Evolutionary conservation across 2,113 vertebrate genomes (phyloP).

Genomic region (Colaptes auratus): DNA sequence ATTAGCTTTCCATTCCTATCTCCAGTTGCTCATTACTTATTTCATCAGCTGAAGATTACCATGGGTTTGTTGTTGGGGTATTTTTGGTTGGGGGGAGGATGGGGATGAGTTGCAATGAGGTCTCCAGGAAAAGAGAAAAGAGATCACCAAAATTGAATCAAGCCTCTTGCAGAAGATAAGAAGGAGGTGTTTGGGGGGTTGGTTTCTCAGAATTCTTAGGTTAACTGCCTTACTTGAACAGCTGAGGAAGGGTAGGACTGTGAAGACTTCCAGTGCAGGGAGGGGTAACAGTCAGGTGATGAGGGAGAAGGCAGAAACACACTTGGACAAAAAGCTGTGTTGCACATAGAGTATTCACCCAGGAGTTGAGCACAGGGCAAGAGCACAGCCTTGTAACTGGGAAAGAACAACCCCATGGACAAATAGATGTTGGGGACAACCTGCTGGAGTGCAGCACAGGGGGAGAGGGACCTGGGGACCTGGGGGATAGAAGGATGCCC

Average conservation of each 20-base stretch:
- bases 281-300: not conserved
- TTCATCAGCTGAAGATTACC: not conserved
- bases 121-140: not conserved
- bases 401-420: too few species aligned
- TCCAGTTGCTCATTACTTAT: not conserved
- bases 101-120: not conserved
- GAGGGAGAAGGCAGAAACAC: not conserved
- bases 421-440: too few species aligned
- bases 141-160: not conserved
- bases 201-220: not conserved
- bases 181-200: rapidly evolving
- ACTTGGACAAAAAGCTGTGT: not conserved
- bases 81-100: not conserved
- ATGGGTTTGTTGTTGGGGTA: not conserved
- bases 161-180: not conserved
- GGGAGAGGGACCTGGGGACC: too few species aligned
- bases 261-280: not conserved
- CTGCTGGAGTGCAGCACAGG: too few species aligned
- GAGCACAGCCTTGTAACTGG: too few species aligned
- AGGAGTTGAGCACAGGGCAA: not conserved
- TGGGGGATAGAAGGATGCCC: too few species aligned
- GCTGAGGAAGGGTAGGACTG: not conserved
- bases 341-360: not conserved
- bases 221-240: not conserved
- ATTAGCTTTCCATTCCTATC: not conserved